phyloP scores from a whole-genome alignment of 2,888 invertebrate genomes.

The Antheraea yamamai region DNA sequence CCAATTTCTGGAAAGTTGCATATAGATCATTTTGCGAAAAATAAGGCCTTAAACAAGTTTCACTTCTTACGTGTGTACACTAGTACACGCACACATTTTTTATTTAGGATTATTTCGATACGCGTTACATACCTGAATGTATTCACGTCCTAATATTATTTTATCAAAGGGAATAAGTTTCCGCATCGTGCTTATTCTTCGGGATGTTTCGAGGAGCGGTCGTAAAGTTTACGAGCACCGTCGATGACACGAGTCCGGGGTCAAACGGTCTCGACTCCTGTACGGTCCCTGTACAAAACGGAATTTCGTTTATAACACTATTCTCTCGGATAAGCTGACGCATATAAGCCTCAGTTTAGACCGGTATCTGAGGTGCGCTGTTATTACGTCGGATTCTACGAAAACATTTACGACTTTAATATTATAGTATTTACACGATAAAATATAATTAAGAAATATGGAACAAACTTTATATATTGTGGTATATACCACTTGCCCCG shows the following conservation, averaged over 20 bases:
- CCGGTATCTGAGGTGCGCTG: conserved; percentile 30
- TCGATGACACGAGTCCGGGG: conserved; percentile 45
- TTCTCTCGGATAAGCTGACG: conserved; percentile 42
- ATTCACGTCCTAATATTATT: conserved; percentile 51
- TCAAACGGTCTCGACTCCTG: conserved; percentile 41
- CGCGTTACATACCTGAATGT: conserved; percentile 48
- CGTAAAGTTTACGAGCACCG: conserved; percentile 58
- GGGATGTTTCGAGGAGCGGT: conserved; percentile 42
- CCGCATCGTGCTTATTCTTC: conserved; percentile 44
- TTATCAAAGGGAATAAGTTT: conserved; percentile 39
- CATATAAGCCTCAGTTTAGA: conserved; percentile 32
- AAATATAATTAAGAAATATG: background rate
- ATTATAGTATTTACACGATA: background rate
- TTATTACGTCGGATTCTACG: conserved; percentile 14
- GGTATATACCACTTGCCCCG: no score
- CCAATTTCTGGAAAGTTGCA: no score
- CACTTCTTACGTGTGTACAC: no score
- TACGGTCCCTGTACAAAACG: conserved; percentile 35
- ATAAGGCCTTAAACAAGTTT: no score
- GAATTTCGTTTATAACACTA: conserved; percentile 53
- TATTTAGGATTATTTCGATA: conserved; percentile 48
- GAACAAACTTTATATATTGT: background rate
- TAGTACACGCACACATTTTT: no score
- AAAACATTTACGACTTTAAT: conserved; percentile 31
- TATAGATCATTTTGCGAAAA: no score